These are phyloP conservation scores for Macrophya annulata DNA, from an alignment of 2,888 invertebrate species.

Conservation along the genomic window DNA sequence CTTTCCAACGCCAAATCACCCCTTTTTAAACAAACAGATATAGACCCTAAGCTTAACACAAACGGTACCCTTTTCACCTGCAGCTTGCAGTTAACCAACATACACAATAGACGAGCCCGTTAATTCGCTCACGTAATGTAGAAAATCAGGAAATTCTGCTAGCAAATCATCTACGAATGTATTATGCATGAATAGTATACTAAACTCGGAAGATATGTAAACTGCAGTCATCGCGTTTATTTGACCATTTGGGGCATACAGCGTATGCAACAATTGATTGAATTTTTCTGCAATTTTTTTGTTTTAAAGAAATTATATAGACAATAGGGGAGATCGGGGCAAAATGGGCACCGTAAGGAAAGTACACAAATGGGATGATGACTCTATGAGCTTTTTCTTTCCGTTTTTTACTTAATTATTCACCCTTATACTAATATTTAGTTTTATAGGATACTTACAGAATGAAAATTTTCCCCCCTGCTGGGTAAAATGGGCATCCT, in stretches of 20 bases:
- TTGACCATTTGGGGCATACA: not conserved
- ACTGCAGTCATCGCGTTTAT: not conserved
- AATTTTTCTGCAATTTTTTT: not conserved
- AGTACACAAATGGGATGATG: too few species aligned
- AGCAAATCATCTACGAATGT: not conserved
- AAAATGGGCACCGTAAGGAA: too few species aligned
- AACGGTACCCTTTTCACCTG: constrained; percentile 37
- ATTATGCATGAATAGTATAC: not conserved
- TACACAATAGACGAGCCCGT: not conserved
- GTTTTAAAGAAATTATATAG: too few species aligned
- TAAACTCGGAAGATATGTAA: not conserved
- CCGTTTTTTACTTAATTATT: too few species aligned
- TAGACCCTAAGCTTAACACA: constrained; percentile 20
- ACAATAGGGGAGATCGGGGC: too few species aligned
- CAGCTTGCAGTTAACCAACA: not conserved
- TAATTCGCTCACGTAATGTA: not conserved
- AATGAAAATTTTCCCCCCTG: too few species aligned
- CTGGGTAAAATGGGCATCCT: too few species aligned
- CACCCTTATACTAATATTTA: too few species aligned
- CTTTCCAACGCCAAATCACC: constrained; percentile 6
- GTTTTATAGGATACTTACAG: too few species aligned
- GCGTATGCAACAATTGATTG: constrained; percentile 4
- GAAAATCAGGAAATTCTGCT: not conserved
- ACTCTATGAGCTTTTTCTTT: too few species aligned
- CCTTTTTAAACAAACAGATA: constrained; percentile 19